phyloP scores from a whole-genome alignment of 2,888 invertebrate genomes.

The Cylindroiulus punctatus region DNA sequence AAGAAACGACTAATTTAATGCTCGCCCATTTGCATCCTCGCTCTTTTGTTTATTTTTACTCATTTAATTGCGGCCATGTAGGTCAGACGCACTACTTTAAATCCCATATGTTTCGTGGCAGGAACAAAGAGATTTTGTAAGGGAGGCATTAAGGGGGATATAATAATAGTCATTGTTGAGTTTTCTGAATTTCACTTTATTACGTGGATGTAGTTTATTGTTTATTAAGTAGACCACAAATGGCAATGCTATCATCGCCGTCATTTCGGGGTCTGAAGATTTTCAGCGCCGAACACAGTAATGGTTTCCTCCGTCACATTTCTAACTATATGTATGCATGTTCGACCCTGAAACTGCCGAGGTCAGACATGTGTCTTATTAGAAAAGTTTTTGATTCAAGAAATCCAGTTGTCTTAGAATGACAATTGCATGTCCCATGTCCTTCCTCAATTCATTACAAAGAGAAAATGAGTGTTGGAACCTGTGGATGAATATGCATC shows the following conservation, averaged over 20 bases:
- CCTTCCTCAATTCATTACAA: too few species aligned
- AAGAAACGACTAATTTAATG: constrained; percentile 43
- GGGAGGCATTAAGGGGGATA: constrained; percentile 40
- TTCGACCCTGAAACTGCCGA: background rate
- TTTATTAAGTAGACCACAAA: constrained; percentile 47
- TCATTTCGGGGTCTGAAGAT: background rate
- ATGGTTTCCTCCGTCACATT: background rate
- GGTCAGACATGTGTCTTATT: constrained; percentile 23
- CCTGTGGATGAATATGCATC: too few species aligned
- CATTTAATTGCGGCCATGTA: constrained; percentile 34
- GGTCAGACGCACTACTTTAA: constrained; percentile 22
- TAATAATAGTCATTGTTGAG: constrained; percentile 45
- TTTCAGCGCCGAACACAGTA: constrained; percentile 9
- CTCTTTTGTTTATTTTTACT: constrained; percentile 40
- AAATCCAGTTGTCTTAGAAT: background rate
- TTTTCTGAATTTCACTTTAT: constrained; percentile 43
- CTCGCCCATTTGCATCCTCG: constrained; percentile 18
- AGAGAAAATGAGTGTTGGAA: too few species aligned
- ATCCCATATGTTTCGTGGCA: constrained; percentile 21
- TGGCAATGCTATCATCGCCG: constrained; percentile 25
- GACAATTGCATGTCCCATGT: background rate
- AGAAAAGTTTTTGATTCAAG: background rate
- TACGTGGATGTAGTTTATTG: constrained; percentile 37
- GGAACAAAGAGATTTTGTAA: constrained; percentile 43
- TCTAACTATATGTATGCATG: background rate